Conservation (phyloP, 2,888 invertebrate genomes). For the Penaeus monodon region DNA sequence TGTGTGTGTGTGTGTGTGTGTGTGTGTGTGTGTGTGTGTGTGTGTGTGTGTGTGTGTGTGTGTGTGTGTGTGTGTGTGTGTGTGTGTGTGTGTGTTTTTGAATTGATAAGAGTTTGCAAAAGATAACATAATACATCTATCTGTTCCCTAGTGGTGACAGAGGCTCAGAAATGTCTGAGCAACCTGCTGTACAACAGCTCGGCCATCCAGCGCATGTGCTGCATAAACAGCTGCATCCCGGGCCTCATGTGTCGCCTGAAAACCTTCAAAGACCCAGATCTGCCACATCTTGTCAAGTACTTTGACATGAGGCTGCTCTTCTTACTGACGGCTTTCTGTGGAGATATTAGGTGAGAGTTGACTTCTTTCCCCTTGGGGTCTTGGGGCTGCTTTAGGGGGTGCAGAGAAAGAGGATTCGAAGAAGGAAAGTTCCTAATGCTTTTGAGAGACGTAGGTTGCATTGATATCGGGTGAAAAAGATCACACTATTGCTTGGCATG, state of each 20-base stretch:
- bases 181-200: conserved; percentile 86
- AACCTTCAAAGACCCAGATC: conserved; percentile 77
- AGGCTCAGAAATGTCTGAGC: conserved; percentile 88
- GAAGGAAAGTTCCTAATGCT: no score
- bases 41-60: no score
- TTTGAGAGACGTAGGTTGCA: no score
- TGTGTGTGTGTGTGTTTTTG: neutral
- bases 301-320: conserved; percentile 92
- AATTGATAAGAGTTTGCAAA: neutral
- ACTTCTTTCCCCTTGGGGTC: neutral
- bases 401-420: no score
- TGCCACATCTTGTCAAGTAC: conserved; percentile 81
- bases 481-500: no score
- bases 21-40: no score
- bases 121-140: neutral
- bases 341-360: conserved; percentile 73
- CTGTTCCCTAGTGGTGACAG: conserved; percentile 69
- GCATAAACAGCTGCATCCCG: conserved; percentile 78
- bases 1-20: no score
- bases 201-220: conserved; percentile 76
- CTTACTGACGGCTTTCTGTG: conserved; percentile 86
- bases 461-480: no score
- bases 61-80: neutral
- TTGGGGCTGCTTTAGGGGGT: no score
- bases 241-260: conserved; percentile 79